Conservation (phyloP, 2,888 invertebrate species). For the Gari tellinella region DNA sequence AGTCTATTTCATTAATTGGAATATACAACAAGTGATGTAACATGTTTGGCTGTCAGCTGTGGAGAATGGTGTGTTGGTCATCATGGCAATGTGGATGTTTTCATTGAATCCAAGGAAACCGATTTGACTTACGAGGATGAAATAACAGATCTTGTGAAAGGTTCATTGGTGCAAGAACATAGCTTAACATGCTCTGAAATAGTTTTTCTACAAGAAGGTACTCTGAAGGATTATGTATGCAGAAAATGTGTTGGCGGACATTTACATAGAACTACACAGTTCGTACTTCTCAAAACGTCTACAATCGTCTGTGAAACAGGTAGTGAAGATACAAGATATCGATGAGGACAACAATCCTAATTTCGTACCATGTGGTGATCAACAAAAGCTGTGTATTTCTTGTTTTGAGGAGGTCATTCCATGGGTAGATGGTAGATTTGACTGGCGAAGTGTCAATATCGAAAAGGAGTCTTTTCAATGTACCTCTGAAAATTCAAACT, state of each 20-base stretch:
- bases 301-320: not conserved
- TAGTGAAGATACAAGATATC: not conserved
- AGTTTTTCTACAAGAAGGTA: not conserved
- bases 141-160: not conserved
- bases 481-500: not conserved
- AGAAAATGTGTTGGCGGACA: not conserved
- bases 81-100: not conserved
- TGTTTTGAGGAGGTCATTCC: not conserved
- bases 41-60: not conserved
- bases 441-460: not conserved
- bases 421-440: not conserved
- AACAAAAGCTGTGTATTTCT: slow-evolving; percentile 1
- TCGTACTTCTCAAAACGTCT: not conserved
- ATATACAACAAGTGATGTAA: not conserved
- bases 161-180: not conserved
- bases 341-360: not conserved
- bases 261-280: not conserved
- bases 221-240: not conserved
- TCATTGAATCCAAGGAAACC: not conserved
- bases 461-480: not conserved
- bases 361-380: not conserved
- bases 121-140: not conserved
- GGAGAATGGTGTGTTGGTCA: not conserved
- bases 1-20: too few relatives aligned
- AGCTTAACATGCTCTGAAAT: not conserved